Evolutionary conservation across 1,140 invertebrate genomes (phyloP).

Genomic region (Psix sp.): DNA sequence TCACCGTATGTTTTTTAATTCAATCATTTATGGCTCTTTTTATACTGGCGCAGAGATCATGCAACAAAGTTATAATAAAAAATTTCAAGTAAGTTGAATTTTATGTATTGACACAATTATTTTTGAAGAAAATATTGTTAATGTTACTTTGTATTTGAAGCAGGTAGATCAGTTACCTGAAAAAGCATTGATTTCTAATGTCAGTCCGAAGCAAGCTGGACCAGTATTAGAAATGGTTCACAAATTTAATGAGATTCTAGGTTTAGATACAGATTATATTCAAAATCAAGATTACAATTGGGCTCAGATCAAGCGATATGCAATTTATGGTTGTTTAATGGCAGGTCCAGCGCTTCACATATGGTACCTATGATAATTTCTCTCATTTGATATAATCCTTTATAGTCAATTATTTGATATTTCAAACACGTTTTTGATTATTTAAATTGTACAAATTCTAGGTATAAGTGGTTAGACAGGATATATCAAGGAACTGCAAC

Average conservation of each 20-base stretch:
- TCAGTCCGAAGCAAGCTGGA: conserved; percentile 13
- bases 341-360: conserved; percentile 68
- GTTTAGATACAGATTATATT: conserved; percentile 45
- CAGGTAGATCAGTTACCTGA: conserved; percentile 9
- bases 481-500: conserved; percentile 81
- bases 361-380: conserved; percentile 49
- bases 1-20: conserved; percentile 83
- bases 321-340: conserved; percentile 67
- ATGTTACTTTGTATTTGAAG: not conserved
- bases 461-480: conserved; percentile 88
- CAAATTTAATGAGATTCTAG: conserved; percentile 52
- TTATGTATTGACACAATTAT: not conserved
- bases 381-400: not conserved
- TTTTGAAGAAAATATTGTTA: not conserved
- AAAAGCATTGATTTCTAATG: not conserved
- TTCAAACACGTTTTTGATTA: not conserved
- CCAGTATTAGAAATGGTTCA: conserved; percentile 40
- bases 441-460: no score
- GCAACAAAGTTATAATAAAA: conserved; percentile 82
- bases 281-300: conserved; percentile 61
- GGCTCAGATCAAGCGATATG: conserved; percentile 68
- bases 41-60: conserved; percentile 87
- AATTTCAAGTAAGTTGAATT: conserved; percentile 54
- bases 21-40: conserved; percentile 85
- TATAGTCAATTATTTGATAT: not conserved